Evolutionary conservation across 2,888 invertebrate genomes (phyloP).

Genomic region (Phorcus lineatus): DNA sequence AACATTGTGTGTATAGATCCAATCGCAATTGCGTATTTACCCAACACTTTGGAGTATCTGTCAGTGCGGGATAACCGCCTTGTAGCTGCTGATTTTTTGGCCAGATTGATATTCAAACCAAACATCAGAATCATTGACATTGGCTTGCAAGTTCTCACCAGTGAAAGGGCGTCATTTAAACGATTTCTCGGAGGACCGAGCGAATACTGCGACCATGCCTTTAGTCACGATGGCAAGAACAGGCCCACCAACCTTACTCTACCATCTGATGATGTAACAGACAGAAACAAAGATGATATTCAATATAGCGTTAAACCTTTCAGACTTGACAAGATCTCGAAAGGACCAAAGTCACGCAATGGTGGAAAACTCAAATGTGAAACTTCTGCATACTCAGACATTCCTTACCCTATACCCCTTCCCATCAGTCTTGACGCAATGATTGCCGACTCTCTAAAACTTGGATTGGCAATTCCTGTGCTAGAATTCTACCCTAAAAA

Average conservation of each 20-base stretch:
- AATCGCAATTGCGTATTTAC: not conserved
- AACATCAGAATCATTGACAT: constrained; percentile 3
- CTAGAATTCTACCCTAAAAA: not conserved
- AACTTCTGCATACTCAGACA: too few species aligned
- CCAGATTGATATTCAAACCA: not conserved
- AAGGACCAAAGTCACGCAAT: too few species aligned
- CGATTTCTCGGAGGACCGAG: too few species aligned
- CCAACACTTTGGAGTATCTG: not conserved
- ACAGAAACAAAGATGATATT: not conserved
- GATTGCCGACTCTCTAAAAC: not conserved
- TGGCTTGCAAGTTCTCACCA: not conserved
- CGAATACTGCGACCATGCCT: too few species aligned
- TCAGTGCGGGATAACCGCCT: constrained; percentile 11
- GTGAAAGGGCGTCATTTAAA: not conserved
- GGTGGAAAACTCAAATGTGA: too few species aligned
- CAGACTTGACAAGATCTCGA: too few species aligned
- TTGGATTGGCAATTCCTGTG: not conserved
- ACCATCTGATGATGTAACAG: not conserved
- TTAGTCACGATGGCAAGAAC: too few species aligned
- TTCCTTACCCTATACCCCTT: not conserved
- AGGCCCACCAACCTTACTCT: too few species aligned
- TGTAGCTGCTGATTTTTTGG: not conserved
- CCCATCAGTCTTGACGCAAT: not conserved
- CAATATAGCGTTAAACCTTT: not conserved
- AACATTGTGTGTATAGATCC: not conserved